phyloP scores from a whole-genome alignment of 2,113 vertebrate genomes.

The Phoxinus phoxinus region DNA sequence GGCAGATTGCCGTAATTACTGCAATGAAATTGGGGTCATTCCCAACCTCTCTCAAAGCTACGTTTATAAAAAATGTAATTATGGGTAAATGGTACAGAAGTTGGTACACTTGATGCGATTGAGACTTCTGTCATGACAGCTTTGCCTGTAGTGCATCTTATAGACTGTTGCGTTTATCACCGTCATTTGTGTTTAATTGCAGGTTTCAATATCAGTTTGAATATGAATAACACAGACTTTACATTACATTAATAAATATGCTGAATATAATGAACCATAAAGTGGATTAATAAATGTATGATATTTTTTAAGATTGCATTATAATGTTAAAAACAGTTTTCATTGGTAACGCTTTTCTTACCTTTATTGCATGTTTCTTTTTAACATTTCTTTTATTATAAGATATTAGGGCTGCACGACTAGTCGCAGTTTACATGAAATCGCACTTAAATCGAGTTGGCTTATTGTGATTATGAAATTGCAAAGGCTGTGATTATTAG shows the following conservation, averaged over 20 bases:
- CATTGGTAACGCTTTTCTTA: no score
- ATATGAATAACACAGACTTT: background rate
- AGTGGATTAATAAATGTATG: background rate
- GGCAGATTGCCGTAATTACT: constrained; percentile 53
- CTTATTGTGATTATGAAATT: no score
- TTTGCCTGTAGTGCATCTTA: background rate
- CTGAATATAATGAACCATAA: background rate
- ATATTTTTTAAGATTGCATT: no score
- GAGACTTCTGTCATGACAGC: background rate
- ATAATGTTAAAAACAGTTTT: no score
- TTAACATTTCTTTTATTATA: background rate
- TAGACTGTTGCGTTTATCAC: background rate
- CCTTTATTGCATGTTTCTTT: background rate
- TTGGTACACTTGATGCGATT: background rate
- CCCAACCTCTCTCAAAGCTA: constrained; percentile 8
- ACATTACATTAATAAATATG: background rate
- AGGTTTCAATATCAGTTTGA: background rate
- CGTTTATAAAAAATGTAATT: constrained; percentile 11
- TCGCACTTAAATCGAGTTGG: no score
- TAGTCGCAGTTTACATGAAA: no score
- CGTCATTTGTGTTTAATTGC: background rate
- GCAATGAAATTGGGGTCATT: constrained; percentile 39
- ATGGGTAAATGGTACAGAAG: constrained; percentile 1
- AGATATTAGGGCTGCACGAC: no score
- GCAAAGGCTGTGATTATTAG: no score